Conservation (phyloP, 2,113 vertebrate species). For the Catagonus wagneri region DNA sequence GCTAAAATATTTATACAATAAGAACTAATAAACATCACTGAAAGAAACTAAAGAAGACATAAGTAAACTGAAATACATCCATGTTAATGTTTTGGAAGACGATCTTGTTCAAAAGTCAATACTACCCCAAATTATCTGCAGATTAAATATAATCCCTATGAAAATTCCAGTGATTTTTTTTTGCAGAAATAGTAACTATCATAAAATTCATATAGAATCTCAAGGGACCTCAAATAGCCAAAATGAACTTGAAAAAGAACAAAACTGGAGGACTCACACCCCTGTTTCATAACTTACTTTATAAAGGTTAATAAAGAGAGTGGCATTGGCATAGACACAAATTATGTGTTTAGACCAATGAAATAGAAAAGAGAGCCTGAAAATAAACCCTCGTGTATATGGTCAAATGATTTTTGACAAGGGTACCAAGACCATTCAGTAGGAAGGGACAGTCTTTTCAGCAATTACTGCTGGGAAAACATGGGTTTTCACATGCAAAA, state of each 20-base stretch:
- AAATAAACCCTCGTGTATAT: not conserved
- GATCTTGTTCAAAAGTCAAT: not conserved
- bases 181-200: not conserved
- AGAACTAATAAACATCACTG: not conserved
- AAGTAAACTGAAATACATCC: not conserved
- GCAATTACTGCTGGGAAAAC: not conserved
- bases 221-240: not conserved
- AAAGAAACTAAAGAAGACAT: not conserved
- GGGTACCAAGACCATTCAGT: not conserved
- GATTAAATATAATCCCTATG: not conserved
- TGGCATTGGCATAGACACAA: not conserved
- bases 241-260: not conserved
- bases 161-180: not conserved
- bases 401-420: not conserved
- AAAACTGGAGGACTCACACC: not conserved
- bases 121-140: not conserved
- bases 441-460: not conserved
- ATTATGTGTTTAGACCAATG: not conserved
- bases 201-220: not conserved
- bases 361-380: not conserved
- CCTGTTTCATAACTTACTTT: not conserved
- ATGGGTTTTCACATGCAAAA: not conserved
- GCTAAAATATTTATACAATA: not conserved
- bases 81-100: not conserved
- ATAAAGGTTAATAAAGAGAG: not conserved